Evolutionary conservation across 2,888 invertebrate genomes (phyloP).

Genomic region (Muschampia plurimacula): DNA sequence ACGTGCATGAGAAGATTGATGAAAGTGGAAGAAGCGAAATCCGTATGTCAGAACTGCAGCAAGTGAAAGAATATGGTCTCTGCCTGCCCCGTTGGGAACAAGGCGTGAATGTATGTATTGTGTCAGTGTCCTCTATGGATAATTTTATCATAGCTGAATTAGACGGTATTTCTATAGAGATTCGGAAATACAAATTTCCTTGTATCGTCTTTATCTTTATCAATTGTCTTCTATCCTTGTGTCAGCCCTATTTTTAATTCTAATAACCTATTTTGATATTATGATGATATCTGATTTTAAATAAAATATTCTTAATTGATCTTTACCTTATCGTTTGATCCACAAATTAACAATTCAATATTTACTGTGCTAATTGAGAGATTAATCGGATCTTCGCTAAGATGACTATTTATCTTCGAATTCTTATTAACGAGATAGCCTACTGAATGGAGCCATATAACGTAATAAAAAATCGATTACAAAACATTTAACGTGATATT

Average conservation of each 20-base stretch:
- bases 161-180: neutral
- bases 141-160: too few relatives aligned
- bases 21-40: too few relatives aligned
- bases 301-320: neutral
- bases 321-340: neutral
- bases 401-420: slow-evolving; percentile 4
- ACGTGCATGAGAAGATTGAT: too few relatives aligned
- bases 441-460: slow-evolving; percentile 24
- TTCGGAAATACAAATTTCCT: neutral
- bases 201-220: too few relatives aligned
- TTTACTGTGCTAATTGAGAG: slow-evolving; percentile 11
- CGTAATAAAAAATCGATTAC: slow-evolving; percentile 29
- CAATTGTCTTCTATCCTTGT: neutral
- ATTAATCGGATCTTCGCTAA: neutral
- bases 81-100: too few relatives aligned
- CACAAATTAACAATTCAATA: neutral
- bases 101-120: too few relatives aligned
- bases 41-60: too few relatives aligned
- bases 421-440: slow-evolving; percentile 22
- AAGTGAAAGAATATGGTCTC: too few relatives aligned
- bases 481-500: slow-evolving; percentile 26
- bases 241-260: neutral
- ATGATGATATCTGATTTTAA: neutral
- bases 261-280: neutral
- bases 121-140: too few relatives aligned